A percentile compares a stretch with the other conserved stretches of the same genome.
phyloP scores from a whole-genome alignment of 2,113 vertebrate genomes.

The Hiodon alosoides region DNA sequence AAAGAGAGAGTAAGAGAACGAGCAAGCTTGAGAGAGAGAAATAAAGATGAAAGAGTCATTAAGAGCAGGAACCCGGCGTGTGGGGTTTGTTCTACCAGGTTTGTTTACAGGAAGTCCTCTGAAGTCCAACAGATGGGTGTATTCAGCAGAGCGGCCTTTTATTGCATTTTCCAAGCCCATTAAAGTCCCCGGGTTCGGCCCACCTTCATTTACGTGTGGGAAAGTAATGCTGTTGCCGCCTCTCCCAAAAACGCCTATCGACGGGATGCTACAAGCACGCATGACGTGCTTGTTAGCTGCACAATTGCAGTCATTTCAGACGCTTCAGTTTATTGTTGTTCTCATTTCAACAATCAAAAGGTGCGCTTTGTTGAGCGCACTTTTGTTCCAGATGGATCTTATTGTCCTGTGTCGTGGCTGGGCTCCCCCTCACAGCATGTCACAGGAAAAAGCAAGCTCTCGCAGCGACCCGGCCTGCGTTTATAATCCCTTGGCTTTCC shows the following conservation, averaged over 20 bases:
- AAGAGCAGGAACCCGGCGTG: conserved; percentile 43
- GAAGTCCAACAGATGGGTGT: conserved; percentile 61
- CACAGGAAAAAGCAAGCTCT: too few species aligned
- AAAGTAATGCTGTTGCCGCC: conserved; percentile 47
- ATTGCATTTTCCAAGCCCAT: conserved; percentile 63
- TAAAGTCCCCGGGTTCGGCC: conserved; percentile 51
- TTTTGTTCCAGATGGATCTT: background rate
- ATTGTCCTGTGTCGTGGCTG: background rate
- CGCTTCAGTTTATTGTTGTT: background rate
- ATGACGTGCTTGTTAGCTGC: too few species aligned
- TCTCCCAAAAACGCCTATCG: background rate
- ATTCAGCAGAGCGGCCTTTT: conserved; percentile 60
- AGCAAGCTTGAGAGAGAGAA: background rate
- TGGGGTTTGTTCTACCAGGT: conserved; percentile 56
- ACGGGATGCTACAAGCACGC: too few species aligned
- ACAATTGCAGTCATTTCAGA: too few species aligned
- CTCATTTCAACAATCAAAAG: conserved; percentile 18
- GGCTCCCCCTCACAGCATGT: too few species aligned
- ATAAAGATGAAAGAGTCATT: conserved; percentile 54
- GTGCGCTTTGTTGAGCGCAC: background rate
- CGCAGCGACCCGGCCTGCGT: too few species aligned
- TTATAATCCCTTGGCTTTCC: too few species aligned
- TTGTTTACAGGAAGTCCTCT: conserved; percentile 69
- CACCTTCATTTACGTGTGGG: conserved; percentile 61
- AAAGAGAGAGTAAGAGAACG: background rate